Evolutionary conservation across 1,140 invertebrate species (phyloP).

Genomic region (Brachionus sp.): DNA sequence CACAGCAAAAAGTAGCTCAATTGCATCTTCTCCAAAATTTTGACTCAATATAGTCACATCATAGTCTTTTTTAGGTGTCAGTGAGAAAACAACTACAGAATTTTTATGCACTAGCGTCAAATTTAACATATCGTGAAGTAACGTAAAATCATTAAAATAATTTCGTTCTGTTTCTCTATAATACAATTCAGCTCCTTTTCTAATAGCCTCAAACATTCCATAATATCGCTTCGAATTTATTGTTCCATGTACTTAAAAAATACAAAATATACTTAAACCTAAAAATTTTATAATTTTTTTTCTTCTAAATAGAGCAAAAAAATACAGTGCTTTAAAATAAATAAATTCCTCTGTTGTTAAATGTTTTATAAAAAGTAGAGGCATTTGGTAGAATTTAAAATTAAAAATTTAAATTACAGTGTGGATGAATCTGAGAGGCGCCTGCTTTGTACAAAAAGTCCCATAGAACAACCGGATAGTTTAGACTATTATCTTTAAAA

Average conservation of each 20-base stretch:
- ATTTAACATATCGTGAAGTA: conserved; percentile 57
- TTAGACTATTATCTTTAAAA: conserved; percentile 47
- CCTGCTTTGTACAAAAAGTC: conserved; percentile 61
- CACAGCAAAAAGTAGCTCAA: conserved; percentile 56
- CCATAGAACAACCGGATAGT: conserved; percentile 60
- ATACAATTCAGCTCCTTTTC: neutral
- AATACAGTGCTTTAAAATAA: too few relatives aligned
- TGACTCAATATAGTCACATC: conserved; percentile 59
- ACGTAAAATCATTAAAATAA: conserved; percentile 58
- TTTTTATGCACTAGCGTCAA: conserved; percentile 54
- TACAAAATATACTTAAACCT: neutral
- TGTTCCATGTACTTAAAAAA: conserved; percentile 55
- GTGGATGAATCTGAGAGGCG: conserved; percentile 62
- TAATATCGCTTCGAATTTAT: conserved; percentile 56
- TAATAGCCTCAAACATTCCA: conserved; percentile 49
- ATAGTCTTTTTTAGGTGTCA: conserved; percentile 60
- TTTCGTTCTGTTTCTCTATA: conserved; percentile 48
- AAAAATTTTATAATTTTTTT: too few relatives aligned
- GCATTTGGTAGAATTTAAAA: neutral
- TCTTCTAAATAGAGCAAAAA: too few relatives aligned
- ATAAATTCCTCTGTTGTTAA: neutral
- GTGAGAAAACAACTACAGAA: conserved; percentile 43
- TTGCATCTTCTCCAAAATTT: conserved; percentile 54
- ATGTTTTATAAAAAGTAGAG: too few relatives aligned
- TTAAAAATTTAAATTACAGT: conserved; percentile 47